These are phyloP conservation scores for Plecturocebus donacophilus DNA, from an alignment of 2,113 vertebrate species.

Conservation along the genomic window DNA sequence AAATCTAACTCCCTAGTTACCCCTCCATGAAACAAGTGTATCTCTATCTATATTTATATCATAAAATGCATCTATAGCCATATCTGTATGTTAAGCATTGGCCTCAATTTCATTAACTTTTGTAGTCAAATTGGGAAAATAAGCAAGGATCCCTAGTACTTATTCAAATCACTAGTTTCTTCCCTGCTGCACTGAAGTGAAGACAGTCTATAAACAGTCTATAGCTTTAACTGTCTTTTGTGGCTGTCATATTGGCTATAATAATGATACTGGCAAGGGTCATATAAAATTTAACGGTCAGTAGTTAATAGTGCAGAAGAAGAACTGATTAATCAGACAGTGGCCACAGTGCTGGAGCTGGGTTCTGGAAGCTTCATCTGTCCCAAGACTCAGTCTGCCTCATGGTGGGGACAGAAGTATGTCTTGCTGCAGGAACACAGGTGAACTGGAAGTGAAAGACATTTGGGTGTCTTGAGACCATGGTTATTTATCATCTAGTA, in stretches of 20 bases:
- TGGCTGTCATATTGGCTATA: not conserved
- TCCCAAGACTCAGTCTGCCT: not conserved
- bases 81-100: not conserved
- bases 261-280: not conserved
- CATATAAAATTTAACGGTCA: not conserved
- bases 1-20: slow-evolving; percentile 36
- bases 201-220: not conserved
- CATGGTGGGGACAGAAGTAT: not conserved
- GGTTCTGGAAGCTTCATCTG: not conserved
- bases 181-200: not conserved
- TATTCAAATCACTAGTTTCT: not conserved
- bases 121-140: slow-evolving; percentile 14
- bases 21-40: not conserved
- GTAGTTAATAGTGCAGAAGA: not conserved
- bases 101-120: slow-evolving; percentile 39
- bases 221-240: not conserved
- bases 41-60: not conserved
- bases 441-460: not conserved
- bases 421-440: accelerated
- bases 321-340: not conserved
- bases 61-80: not conserved
- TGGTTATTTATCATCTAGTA: not conserved
- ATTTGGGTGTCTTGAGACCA: not conserved
- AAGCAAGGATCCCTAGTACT: not conserved
- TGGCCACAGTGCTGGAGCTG: not conserved